These are phyloP conservation scores for Dinoponera quadriceps DNA, from an alignment of 1,140 invertebrate genomes.

Conservation along the genomic window DNA sequence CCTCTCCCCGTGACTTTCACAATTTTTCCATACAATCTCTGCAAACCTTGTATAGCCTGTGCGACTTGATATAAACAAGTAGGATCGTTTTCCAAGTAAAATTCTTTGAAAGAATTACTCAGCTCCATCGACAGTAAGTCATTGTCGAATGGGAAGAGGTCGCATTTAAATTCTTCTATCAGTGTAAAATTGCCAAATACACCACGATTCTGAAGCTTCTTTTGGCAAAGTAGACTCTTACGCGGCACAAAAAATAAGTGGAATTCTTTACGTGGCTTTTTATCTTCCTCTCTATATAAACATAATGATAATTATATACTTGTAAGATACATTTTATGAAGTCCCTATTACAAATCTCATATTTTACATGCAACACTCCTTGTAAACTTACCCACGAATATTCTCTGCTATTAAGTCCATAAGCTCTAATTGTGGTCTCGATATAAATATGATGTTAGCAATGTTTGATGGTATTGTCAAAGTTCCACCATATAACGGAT, in stretches of 20 bases:
- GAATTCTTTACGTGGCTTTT: constrained; percentile 87
- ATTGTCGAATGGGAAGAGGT: constrained; percentile 96
- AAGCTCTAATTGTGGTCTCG: constrained; percentile 91
- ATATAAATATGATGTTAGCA: constrained; percentile 95
- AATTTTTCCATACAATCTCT: constrained; percentile 95
- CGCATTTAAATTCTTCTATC: constrained; percentile 94
- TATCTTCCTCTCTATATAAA: constrained; percentile 79
- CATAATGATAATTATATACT: constrained; percentile 28
- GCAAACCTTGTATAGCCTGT: constrained; percentile 93
- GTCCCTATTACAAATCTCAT: neutral
- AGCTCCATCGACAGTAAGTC: constrained; percentile 98
- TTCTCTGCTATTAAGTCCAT: constrained; percentile 96
- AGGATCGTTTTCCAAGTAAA: constrained; percentile 94
- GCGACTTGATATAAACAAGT: constrained; percentile 95
- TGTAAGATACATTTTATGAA: too few relatives aligned
- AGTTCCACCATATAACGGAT: constrained; percentile 89
- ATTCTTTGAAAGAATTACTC: constrained; percentile 92
- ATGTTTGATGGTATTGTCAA: constrained; percentile 89
- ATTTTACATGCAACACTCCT: neutral
- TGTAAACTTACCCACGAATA: constrained; percentile 88
- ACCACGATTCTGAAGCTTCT: constrained; percentile 92
- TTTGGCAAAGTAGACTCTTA: constrained; percentile 94
- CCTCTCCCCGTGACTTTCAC: constrained; percentile 96
- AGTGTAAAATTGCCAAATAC: constrained; percentile 92
- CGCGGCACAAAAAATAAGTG: constrained; percentile 95